Evolutionary conservation across 1,140 invertebrate genomes (phyloP), one percentile per base, ranked within the genome.

Genomic region (Dryas iulia): DNA sequence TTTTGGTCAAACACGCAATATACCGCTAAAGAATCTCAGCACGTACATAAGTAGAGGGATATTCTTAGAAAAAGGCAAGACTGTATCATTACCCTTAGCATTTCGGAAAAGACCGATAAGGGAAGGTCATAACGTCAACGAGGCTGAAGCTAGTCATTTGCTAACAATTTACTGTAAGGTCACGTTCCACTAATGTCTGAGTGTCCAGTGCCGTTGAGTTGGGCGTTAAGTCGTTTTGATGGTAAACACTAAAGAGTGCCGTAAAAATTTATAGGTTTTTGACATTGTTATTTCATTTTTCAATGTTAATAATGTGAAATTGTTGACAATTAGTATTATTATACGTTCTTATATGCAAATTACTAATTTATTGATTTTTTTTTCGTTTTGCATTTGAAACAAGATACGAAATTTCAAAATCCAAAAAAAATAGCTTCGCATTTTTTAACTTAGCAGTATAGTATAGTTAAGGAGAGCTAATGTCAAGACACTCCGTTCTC

Each of bases 101-200:
- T 65, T 61, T 61, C 59, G 66, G 59, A 61, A 61, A 61, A 57
- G 59, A 68, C 66, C 58, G 61, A 68, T 68, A 68, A 68, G 47
- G 66, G 52, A 62, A 61, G 56, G 59, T 61, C 66, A 68, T 68
- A 61, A 62, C 66, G 59, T 53, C 58, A 68, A 68, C 66, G 66
- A 61, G 59, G 47, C 59, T 30, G 53, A 28, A 61, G 39, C 58
- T 12, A 53, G 66, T 68, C 59, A 68, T 61, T 68, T 54, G 39
- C 58, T 59, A 59, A 67, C 65, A 67, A 67, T 67, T 67, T 67
- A 60, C 65, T 67, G 7, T 56, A 35, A 59, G 65, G 58, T 67
- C 65, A 67, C 65, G 65, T 67, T 33, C 39, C 26, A 60, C 58
- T 67, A 67, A 67, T 60, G 58, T 60, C 54, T 60, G 47, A 67